phyloP scores from a whole-genome alignment of 1,140 invertebrate species.

The Drosophila albomicans region DNA sequence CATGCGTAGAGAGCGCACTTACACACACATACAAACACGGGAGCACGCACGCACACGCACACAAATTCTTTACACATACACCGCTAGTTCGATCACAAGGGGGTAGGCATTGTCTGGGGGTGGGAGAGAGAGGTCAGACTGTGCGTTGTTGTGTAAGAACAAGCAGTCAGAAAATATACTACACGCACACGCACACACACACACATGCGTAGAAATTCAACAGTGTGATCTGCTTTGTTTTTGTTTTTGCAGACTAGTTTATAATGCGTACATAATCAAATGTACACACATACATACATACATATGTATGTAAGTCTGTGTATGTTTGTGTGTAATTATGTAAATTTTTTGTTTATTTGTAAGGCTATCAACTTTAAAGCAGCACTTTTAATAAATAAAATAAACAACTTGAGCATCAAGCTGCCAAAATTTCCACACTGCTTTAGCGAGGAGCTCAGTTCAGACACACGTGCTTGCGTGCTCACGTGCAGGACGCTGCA shows the following conservation, averaged over 20 bases:
- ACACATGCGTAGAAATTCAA: slow-evolving; percentile 7
- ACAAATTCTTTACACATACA: slow-evolving; percentile 6
- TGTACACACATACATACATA: not conserved
- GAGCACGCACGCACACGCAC: slow-evolving; percentile 14
- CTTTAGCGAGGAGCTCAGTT: not conserved
- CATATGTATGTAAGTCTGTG: not conserved
- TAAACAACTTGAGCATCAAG: not conserved
- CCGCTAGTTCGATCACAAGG: slow-evolving; percentile 24
- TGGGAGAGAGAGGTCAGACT: slow-evolving; percentile 26
- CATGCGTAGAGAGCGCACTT: slow-evolving; percentile 41
- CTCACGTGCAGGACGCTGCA: slow-evolving; percentile 2
- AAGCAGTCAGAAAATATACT: slow-evolving; percentile 9
- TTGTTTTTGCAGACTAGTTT: slow-evolving; percentile 37
- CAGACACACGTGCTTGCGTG: not conserved
- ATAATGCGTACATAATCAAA: slow-evolving; percentile 1
- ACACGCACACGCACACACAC: not conserved
- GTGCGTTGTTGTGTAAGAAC: slow-evolving; percentile 48
- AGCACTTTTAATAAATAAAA: slow-evolving; percentile 19
- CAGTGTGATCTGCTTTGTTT: slow-evolving; percentile 25
- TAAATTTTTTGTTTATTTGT: slow-evolving; percentile 15
- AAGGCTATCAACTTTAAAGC: slow-evolving; percentile 38
- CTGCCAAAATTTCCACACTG: slow-evolving; percentile 13
- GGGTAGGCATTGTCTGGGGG: slow-evolving; percentile 7
- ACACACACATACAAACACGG: not conserved
- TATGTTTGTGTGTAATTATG: slow-evolving; percentile 3